Base-by-base conservation (phyloP, 2,797 vertebrate species). In the Schizopygopsis malacanthus region DNA sequence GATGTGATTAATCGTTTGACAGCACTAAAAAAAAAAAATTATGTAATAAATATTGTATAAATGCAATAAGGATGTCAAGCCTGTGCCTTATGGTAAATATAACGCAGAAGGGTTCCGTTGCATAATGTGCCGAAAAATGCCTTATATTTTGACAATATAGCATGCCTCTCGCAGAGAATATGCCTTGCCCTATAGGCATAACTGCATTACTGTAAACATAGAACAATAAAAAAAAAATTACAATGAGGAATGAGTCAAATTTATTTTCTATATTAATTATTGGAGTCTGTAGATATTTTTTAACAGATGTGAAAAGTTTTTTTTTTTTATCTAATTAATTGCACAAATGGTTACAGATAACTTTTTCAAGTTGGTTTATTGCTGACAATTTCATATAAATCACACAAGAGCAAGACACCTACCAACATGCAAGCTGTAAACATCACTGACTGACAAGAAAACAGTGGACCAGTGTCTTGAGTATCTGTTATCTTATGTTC, bases 401-500 rank as follows among this genome's bases (percentile, higher is more conserved):
- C 4, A 52, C 28, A 54, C 73, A 54, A 37, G 28, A 9, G 72
- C 50, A 52, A 11, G 52, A 37, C 25, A 75, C 52, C 12, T 72
- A 8, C 41, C 70, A 72, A 8, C 12, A 25, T 15, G 6, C 28
- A 8, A 22, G 12, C 18, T 22, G 50, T 54, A 39, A 77, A 22
- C 1, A 1, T 39, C 8, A 39, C 18, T 77, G 28, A 56, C 73
- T 10, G 18, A 54, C 2, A 22, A 12, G 28, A 54, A 39, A 73
- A 20, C 59, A 59, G 54, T 69, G 33, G 75, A 54, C 67, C 37
- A 69, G 61, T 33, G 79, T 63, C 81, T 45, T 56, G 77, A 76
- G 81, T 56, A 33, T 67, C 22, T 85, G 83, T 86, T 73, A 83
- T 85, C 80, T 82, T 73, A 25, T 71, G 70, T 81, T 85, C 45